phyloP scores from a whole-genome alignment of 92 coral and sea anemone genomes.

The Palythoa grandiflora region DNA sequence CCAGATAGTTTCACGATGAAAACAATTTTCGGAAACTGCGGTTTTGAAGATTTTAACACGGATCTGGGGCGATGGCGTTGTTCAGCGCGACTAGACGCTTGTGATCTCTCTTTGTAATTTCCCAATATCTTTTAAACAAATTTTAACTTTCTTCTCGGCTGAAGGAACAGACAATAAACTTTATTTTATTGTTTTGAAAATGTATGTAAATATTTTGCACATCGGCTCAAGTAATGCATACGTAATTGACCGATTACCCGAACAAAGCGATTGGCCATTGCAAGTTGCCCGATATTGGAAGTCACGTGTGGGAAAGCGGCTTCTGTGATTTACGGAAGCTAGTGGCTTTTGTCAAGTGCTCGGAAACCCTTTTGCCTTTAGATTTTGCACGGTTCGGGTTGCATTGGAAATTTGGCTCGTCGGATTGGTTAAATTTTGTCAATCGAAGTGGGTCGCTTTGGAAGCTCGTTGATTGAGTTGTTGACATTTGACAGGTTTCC shows the following conservation, averaged over 20 bases:
- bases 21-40: conserved; percentile 55
- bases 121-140: background rate
- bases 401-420: conserved; percentile 21
- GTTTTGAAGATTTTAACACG: conserved; percentile 40
- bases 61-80: conserved; percentile 30
- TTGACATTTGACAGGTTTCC: conserved; percentile 82
- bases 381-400: conserved; percentile 48
- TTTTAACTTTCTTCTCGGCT: conserved; percentile 1
- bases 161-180: conserved; percentile 38
- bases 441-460: conserved; percentile 50
- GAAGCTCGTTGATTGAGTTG: conserved; percentile 69
- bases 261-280: conserved; percentile 51
- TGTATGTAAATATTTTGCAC: conserved; percentile 45
- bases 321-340: conserved; percentile 45
- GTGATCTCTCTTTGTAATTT: background rate
- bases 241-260: conserved; percentile 46
- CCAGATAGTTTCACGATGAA: conserved; percentile 24
- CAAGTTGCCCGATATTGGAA: conserved; percentile 42
- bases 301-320: conserved; percentile 46
- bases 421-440: conserved; percentile 41
- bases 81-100: background rate
- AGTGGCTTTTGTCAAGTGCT: conserved; percentile 49
- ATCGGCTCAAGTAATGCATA: conserved; percentile 28
- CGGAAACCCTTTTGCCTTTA: conserved; percentile 41
- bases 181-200: conserved; percentile 33